Base-by-base conservation (phyloP, 2,888 invertebrate species). In the Drosophila lutescens region DNA sequence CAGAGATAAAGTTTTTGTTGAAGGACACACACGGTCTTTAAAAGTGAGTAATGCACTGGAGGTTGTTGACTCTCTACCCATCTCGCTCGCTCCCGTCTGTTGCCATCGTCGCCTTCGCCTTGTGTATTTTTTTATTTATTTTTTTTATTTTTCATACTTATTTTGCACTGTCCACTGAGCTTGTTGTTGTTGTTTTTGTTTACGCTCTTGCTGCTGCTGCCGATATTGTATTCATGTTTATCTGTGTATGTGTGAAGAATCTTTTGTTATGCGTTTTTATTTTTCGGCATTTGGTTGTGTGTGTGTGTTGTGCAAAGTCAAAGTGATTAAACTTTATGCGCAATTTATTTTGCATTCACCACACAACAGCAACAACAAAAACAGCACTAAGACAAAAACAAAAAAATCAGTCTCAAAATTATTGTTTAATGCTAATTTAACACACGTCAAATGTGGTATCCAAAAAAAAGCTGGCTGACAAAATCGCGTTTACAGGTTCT, bases 271-370 rank as follows among this genome's bases (percentile, higher is more conserved):
- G 83, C 75, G 83, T 77, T 86, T 83, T 73, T 76, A 70, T 47
- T 87, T 80, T 88, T 88, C 50, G 78, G 82, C 61, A 49, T 75
- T 75, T 83, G 44, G n/a, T 49, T 41, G 41, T 43, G 20, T 43
- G 20, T 65, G 60, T 66, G 63, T 69, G 69, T 74, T 74, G 70
- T 74, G 74, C 72, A 77, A 73, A 89, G 88, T 87, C 87, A 83
- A 90, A 87, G 90, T 90, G 91, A 91, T 90, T 91, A 91, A 90
- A 90, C 84, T 89, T 91, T 89, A 84, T 91, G 91, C 91, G 89
- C 90, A 90, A 86, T 90, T 90, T 89, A 90, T 90, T 90, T 89
- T 84, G 89, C 83, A 90, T 89, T 87, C 85, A 74, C 57, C 61
- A 74, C 62, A 77, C 66, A 76, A 68, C 54, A 84, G 66, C 75